Conservation (phyloP, 2,797 vertebrate genomes). For the Notamacropus eugenii region DNA sequence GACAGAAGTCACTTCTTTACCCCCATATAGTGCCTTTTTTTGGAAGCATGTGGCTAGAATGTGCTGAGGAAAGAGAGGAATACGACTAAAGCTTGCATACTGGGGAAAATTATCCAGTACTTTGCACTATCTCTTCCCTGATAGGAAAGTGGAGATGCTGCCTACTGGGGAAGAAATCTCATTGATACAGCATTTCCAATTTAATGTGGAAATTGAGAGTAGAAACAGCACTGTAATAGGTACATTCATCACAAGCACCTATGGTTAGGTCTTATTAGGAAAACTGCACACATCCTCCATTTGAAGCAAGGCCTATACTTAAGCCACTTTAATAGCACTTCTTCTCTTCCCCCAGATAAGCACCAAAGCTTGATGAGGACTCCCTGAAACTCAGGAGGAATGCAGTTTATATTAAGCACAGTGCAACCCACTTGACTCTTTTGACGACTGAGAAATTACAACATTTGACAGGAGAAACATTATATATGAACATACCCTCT, state of each 20-base stretch:
- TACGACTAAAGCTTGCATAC: neutral
- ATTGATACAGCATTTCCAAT: neutral
- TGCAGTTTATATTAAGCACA: neutral
- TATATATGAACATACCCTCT: neutral
- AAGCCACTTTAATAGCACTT: neutral
- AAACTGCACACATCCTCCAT: neutral
- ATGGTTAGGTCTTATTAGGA: neutral
- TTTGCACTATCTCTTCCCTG: neutral
- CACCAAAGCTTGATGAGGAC: conserved; percentile 2
- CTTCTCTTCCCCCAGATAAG: neutral
- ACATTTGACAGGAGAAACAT: neutral
- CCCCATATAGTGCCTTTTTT: neutral
- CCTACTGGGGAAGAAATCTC: neutral
- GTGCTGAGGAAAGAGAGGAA: neutral
- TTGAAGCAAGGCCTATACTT: neutral
- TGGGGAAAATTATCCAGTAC: neutral
- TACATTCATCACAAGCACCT: neutral
- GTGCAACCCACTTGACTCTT: neutral
- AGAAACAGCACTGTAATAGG: neutral
- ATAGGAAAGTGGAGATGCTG: neutral
- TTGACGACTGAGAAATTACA: neutral
- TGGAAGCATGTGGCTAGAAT: neutral
- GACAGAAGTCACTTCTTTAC: neutral
- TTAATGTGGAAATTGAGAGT: neutral
- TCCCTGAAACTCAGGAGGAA: neutral